Evolutionary conservation across 1,140 invertebrate species (phyloP).

Genomic region (Solenopsis fugax): DNA sequence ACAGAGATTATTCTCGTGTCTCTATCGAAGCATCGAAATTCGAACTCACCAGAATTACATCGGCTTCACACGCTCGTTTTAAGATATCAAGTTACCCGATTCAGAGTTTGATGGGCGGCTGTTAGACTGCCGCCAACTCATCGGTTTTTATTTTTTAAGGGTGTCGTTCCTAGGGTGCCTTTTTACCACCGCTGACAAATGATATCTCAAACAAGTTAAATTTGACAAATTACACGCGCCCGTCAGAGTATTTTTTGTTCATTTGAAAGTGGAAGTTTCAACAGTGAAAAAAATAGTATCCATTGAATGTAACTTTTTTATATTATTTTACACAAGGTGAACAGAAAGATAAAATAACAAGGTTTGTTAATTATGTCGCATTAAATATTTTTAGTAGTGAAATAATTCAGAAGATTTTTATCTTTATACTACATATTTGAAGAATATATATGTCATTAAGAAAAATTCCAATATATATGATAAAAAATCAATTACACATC

Average conservation of each 20-base stretch:
- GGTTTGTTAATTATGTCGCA: background rate
- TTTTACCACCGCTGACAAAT: slow-evolving; percentile 37
- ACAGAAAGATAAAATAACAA: background rate
- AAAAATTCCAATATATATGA: background rate
- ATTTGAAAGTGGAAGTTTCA: background rate
- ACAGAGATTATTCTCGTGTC: slow-evolving; percentile 30
- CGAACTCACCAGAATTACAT: slow-evolving; percentile 62
- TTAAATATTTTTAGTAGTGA: background rate
- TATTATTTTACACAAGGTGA: background rate
- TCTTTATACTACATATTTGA: background rate
- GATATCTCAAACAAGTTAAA: slow-evolving; percentile 62
- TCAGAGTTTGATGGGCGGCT: slow-evolving; percentile 49
- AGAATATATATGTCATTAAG: background rate
- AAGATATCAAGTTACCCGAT: slow-evolving; percentile 72
- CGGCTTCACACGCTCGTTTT: slow-evolving; percentile 42
- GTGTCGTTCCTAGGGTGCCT: slow-evolving; percentile 61
- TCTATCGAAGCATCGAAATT: slow-evolving; percentile 53
- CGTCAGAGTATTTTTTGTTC: background rate
- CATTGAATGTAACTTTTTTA: background rate
- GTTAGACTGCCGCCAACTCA: slow-evolving; percentile 49
- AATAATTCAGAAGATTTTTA: background rate
- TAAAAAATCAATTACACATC: background rate
- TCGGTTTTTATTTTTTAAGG: slow-evolving; percentile 70
- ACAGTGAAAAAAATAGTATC: background rate
- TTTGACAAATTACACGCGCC: slow-evolving; percentile 66